Percentiles rank a stretch among this genome's conserved stretches.
Evolutionary conservation across 2,113 vertebrate genomes (phyloP).

Genomic region (Ranitomeya variabilis): DNA sequence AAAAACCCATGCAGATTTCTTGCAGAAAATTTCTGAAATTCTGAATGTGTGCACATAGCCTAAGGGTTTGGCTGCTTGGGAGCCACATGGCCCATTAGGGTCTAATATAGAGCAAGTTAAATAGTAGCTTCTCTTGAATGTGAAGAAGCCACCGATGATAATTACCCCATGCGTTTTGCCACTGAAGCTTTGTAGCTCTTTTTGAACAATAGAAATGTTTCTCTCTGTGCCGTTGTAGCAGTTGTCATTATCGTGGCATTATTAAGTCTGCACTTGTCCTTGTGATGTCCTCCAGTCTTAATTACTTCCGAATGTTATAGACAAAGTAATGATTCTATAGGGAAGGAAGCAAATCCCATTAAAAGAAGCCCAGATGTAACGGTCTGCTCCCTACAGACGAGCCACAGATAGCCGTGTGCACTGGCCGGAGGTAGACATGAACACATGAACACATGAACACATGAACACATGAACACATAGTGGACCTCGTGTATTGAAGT

Average conservation of each 20-base stretch:
- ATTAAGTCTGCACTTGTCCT: conserved; percentile 19
- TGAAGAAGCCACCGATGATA: background rate
- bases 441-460: conserved; percentile 4
- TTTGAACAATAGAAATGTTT: background rate
- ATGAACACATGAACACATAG: background rate
- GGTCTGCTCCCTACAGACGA: conserved; percentile 6
- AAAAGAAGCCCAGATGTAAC: conserved; percentile 4
- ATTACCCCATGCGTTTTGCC: background rate
- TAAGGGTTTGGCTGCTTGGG: background rate
- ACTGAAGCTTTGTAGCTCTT: background rate
- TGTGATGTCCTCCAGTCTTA: background rate
- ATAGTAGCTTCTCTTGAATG: background rate
- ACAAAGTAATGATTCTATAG: conserved; percentile 34
- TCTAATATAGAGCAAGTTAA: background rate
- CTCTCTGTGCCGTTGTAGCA: background rate
- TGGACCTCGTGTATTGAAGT: background rate
- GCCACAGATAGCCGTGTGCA: background rate
- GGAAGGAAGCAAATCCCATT: background rate
- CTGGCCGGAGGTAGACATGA: background rate
- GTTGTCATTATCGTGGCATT: background rate
- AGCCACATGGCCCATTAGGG: background rate
- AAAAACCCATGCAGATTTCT: too few relatives aligned
- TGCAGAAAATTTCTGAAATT: too few relatives aligned
- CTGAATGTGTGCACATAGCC: too few relatives aligned
- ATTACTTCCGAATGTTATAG: conserved; percentile 47